These are phyloP conservation scores for Amaurobius ferox DNA, from an alignment of 2,888 invertebrate species.

Conservation along the genomic window DNA sequence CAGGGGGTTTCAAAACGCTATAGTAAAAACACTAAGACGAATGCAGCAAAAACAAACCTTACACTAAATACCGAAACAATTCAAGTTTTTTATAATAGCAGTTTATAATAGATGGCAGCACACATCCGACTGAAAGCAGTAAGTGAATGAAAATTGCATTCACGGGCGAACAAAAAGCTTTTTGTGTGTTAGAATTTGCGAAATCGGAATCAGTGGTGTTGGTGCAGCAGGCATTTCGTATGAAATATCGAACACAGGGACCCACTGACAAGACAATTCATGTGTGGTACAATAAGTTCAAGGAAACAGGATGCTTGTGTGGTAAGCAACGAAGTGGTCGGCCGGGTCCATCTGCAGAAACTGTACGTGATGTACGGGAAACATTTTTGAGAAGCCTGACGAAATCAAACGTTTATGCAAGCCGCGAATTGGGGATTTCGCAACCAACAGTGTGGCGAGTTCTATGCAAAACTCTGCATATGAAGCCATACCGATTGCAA, in stretches of 20 bases:
- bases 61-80: not conserved
- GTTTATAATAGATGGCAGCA: not conserved
- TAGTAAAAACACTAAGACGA: not conserved
- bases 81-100: too few relatives aligned
- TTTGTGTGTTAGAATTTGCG: not conserved
- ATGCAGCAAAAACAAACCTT: too few relatives aligned
- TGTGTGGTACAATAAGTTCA: constrained; percentile 22
- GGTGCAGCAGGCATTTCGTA: not conserved
- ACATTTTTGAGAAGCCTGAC: not conserved
- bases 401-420: not conserved
- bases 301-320: constrained; percentile 40
- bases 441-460: not conserved
- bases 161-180: not conserved
- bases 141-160: not conserved
- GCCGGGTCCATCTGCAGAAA: not conserved
- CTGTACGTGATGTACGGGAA: not conserved
- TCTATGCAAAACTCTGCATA: not conserved
- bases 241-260: too few relatives aligned
- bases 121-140: not conserved
- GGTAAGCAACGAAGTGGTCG: too few relatives aligned
- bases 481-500: too few relatives aligned
- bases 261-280: constrained; percentile 11
- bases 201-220: constrained; percentile 6
- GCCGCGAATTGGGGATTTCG: not conserved
- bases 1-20: too few relatives aligned